Conservation (phyloP, 2,113 vertebrate genomes). For the Takifugu flavidus region DNA sequence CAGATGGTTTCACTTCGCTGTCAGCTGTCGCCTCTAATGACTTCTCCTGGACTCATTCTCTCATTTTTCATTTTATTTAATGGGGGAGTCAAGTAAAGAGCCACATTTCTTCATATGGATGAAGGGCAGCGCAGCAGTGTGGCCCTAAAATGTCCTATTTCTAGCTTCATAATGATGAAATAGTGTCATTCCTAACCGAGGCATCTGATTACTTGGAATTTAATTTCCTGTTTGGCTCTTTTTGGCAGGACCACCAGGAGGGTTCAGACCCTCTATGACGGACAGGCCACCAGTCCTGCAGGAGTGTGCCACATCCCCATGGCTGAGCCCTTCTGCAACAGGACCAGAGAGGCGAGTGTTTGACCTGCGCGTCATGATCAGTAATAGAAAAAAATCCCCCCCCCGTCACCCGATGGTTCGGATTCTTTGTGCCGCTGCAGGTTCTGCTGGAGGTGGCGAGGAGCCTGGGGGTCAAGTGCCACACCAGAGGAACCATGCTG, state of each 20-base stretch:
- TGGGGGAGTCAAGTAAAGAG: too few relatives aligned
- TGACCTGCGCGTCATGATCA: too few relatives aligned
- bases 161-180: neutral
- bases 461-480: conserved; percentile 86
- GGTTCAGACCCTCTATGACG: conserved; percentile 87
- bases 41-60: neutral
- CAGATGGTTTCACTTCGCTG: conserved; percentile 2
- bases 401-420: neutral
- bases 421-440: conserved; percentile 56
- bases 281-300: conserved; percentile 70
- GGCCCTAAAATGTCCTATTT: neutral
- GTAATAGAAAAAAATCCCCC: neutral
- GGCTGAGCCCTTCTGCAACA: conserved; percentile 92
- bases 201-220: neutral
- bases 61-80: neutral
- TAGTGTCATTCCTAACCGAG: too few relatives aligned
- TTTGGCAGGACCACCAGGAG: conserved; percentile 86
- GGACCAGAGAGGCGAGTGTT: conserved; percentile 87
- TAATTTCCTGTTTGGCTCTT: conserved; percentile 7
- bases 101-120: too few relatives aligned
- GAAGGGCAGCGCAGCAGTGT: too few relatives aligned
- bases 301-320: conserved; percentile 94
- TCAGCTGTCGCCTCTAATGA: neutral
- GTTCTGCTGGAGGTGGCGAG: conserved; percentile 85
- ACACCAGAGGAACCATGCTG: conserved; percentile 86